A percentile compares a stretch with the other conserved stretches of the same genome.
These are phyloP conservation scores for Pomatostomus ruficeps DNA, from an alignment of 2,113 vertebrate species.

Conservation along the genomic window DNA sequence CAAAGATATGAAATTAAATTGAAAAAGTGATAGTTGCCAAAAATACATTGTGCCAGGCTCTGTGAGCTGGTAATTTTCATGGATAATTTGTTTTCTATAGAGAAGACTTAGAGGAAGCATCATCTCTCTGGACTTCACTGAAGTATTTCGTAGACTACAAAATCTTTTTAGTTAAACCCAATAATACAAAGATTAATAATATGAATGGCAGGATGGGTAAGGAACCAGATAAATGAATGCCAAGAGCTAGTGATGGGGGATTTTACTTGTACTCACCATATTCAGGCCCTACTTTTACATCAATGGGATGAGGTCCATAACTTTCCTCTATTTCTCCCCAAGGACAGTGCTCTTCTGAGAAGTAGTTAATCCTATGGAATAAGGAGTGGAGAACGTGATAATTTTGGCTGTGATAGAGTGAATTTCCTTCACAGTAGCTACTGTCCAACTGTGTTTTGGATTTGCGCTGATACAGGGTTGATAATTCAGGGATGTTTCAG, in stretches of 20 bases:
- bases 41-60: not conserved
- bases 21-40: not conserved
- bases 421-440: not conserved
- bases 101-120: not conserved
- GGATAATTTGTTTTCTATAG: not conserved
- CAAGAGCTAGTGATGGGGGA: not conserved
- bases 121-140: not conserved
- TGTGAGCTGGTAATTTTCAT: not conserved
- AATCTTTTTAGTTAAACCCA: not conserved
- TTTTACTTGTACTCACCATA: not conserved
- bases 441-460: not conserved
- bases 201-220: not conserved
- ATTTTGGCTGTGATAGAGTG: not conserved
- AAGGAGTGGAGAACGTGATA: rapidly evolving
- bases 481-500: not conserved
- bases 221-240: not conserved
- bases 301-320: not conserved
- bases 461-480: not conserved
- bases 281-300: not conserved
- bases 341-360: not conserved
- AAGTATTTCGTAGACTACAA: not conserved
- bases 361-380: not conserved
- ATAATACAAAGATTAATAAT: not conserved
- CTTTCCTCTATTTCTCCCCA: not conserved
- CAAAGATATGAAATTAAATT: not conserved